These are phyloP conservation scores for Mungos mungo DNA, from an alignment of 2,113 vertebrate species.

Conservation along the genomic window DNA sequence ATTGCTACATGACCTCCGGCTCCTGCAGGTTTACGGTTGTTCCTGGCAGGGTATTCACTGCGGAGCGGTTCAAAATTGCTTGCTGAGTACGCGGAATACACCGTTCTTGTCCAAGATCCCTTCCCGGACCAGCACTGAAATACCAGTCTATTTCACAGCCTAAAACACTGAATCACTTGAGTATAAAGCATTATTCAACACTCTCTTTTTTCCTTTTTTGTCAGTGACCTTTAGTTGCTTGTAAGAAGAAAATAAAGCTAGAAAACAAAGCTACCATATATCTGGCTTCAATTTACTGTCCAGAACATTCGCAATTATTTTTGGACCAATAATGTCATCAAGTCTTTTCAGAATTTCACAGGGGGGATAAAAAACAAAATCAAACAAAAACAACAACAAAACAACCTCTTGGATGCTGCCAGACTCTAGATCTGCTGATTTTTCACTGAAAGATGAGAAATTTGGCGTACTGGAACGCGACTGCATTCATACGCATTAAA, in stretches of 20 bases:
- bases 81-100: background rate
- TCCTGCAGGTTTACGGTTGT: background rate
- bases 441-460: constrained; percentile 9
- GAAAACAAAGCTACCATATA: background rate
- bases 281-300: background rate
- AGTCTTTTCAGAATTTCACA: background rate
- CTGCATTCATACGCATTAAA: background rate
- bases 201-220: too few species aligned
- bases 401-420: background rate
- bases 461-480: background rate
- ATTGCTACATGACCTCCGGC: constrained; percentile 19
- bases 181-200: background rate
- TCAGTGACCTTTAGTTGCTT: background rate
- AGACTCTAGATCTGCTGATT: background rate
- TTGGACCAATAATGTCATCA: background rate
- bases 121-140: background rate
- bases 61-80: background rate
- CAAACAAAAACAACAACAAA: background rate
- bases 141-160: background rate
- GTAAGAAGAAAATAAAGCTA: background rate
- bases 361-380: background rate
- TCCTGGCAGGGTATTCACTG: background rate
- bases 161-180: background rate
- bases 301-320: background rate
- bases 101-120: background rate